Evolutionary conservation across 1,140 invertebrate genomes (phyloP).

Genomic region (Drosophila lacteicornis): DNA sequence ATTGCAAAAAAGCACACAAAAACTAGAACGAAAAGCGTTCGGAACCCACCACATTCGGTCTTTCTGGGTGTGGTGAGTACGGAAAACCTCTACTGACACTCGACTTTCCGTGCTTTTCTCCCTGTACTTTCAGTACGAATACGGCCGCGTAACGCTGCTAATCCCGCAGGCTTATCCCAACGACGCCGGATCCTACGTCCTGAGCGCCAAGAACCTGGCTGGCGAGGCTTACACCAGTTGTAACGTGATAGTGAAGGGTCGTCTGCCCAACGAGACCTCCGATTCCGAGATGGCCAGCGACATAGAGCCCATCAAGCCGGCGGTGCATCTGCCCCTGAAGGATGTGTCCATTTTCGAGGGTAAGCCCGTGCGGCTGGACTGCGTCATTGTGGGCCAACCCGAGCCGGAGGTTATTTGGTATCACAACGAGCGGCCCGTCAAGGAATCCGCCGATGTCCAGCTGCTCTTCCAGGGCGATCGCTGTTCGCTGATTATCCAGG

Average conservation of each 20-base stretch:
- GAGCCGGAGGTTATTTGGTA: slow-evolving; percentile 96
- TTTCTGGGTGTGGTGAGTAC: slow-evolving; percentile 49
- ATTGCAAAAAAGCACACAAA: slow-evolving; percentile 60
- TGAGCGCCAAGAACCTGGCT: slow-evolving; percentile 88
- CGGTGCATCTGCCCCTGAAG: slow-evolving; percentile 90
- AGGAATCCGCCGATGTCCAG: slow-evolving; percentile 92
- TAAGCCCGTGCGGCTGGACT: slow-evolving; percentile 89
- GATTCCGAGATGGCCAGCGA: slow-evolving; percentile 90
- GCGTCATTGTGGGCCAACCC: slow-evolving; percentile 93
- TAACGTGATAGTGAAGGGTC: slow-evolving; percentile 89
- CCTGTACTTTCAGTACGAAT: slow-evolving; percentile 86
- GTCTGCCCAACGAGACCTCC: slow-evolving; percentile 89
- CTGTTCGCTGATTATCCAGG: slow-evolving; percentile 91
- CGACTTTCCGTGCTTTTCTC: slow-evolving; percentile 66
- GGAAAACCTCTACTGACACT: slow-evolving; percentile 20
- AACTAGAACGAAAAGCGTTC: slow-evolving; percentile 54
- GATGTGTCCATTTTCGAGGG: slow-evolving; percentile 90
- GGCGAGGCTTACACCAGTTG: slow-evolving; percentile 88
- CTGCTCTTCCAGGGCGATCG: slow-evolving; percentile 92
- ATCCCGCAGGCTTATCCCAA: slow-evolving; percentile 90
- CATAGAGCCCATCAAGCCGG: slow-evolving; percentile 90
- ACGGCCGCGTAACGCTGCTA: slow-evolving; percentile 87
- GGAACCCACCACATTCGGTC: slow-evolving; percentile 49
- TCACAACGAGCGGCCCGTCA: slow-evolving; percentile 92
- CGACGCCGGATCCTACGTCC: slow-evolving; percentile 89